Conservation (phyloP, 2,113 vertebrate genomes). For the Chaenocephalus aceratus region DNA sequence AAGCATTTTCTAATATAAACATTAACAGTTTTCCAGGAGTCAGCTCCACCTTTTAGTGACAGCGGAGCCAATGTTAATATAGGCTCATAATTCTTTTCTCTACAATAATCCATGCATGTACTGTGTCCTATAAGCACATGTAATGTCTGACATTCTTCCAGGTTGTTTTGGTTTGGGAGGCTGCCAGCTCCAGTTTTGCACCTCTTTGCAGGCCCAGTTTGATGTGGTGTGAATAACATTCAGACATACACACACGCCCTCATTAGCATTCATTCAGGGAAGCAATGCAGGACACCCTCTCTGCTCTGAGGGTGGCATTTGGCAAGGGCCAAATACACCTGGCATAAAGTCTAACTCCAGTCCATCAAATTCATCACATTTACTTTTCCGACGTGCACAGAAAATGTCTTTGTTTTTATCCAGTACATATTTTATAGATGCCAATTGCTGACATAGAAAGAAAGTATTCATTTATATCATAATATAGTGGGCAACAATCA, state of each 20-base stretch:
- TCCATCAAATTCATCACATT: constrained; percentile 66
- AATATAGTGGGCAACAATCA: constrained; percentile 3
- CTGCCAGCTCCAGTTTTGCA: constrained; percentile 85
- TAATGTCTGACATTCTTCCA: constrained; percentile 85
- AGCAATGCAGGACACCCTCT: constrained; percentile 78
- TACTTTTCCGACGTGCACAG: constrained; percentile 61
- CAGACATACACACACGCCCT: constrained; percentile 83
- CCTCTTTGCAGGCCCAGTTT: constrained; percentile 85
- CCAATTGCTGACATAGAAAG: constrained; percentile 16
- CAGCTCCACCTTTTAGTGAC: constrained; percentile 44
- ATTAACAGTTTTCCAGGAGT: constrained; percentile 27
- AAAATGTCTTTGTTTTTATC: constrained; percentile 41
- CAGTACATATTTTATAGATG: constrained; percentile 19
- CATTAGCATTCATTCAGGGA: constrained; percentile 82
- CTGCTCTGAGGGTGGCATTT: constrained; percentile 85
- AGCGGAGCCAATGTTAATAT: constrained; percentile 51
- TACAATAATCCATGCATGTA: constrained; percentile 76
- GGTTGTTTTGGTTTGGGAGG: constrained; percentile 83
- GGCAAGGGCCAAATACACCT: constrained; percentile 84
- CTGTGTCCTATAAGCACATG: constrained; percentile 75
- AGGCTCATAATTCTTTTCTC: constrained; percentile 44
- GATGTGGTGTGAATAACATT: constrained; percentile 87
- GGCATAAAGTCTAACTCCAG: constrained; percentile 72
- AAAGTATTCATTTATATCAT: constrained; percentile 21
- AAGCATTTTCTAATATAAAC: constrained; percentile 23